These are phyloP conservation scores for Geococcyx californianus DNA, from an alignment of 2,113 vertebrate species.

Conservation along the genomic window DNA sequence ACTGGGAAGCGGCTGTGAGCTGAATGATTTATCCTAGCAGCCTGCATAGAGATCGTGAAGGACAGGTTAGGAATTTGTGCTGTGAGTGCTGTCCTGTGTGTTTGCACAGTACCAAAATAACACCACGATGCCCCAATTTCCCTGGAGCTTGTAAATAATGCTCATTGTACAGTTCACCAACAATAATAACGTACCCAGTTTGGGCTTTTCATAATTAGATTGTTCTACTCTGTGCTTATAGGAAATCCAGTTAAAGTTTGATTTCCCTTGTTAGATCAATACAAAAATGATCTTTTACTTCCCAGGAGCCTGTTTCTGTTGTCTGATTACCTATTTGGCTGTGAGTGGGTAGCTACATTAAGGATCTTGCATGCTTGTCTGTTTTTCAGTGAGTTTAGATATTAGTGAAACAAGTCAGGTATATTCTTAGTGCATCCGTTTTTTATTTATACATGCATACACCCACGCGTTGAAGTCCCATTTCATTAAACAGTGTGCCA, in stretches of 20 bases:
- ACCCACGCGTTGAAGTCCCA: not conserved
- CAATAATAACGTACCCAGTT: not conserved
- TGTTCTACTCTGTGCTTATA: slow-evolving; percentile 37
- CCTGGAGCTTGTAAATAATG: not conserved
- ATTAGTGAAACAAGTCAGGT: not conserved
- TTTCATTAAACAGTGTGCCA: not conserved
- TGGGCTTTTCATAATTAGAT: slow-evolving; percentile 47
- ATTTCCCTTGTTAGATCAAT: slow-evolving; percentile 59
- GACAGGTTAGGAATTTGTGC: not conserved
- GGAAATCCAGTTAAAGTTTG: slow-evolving; percentile 49
- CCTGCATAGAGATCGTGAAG: not conserved
- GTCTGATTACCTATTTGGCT: slow-evolving; percentile 5
- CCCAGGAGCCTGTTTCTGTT: slow-evolving; percentile 31
- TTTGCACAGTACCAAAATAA: not conserved
- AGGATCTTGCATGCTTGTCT: not conserved
- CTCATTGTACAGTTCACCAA: not conserved
- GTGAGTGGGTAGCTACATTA: not conserved
- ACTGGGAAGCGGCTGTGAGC: not conserved
- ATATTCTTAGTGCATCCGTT: not conserved
- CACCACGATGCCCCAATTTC: not conserved
- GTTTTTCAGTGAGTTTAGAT: slow-evolving; percentile 9
- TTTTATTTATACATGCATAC: not conserved
- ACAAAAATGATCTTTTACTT: slow-evolving; percentile 49
- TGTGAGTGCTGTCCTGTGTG: not conserved
- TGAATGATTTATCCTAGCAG: not conserved